These are phyloP conservation scores for Lampris incognitus DNA, from an alignment of 2,113 vertebrate species.

Conservation along the genomic window DNA sequence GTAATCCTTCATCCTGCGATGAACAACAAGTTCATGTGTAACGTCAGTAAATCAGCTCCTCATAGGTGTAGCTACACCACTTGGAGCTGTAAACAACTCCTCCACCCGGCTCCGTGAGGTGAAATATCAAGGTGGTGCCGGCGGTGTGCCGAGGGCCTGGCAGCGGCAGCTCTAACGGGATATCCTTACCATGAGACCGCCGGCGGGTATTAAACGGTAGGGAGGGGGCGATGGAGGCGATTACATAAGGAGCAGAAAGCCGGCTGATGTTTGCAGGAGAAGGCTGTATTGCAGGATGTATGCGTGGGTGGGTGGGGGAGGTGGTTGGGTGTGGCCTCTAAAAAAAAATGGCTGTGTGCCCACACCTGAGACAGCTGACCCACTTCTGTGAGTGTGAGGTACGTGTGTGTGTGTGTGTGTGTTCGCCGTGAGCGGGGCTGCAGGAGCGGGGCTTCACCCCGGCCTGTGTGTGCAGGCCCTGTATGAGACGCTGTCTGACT, in stretches of 20 bases:
- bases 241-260: constrained; percentile 53
- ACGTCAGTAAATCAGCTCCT: no score
- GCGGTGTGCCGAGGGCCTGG: not conserved
- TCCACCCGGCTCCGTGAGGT: not conserved
- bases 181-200: constrained; percentile 14
- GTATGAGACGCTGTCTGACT: constrained; percentile 43
- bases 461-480: constrained; percentile 49
- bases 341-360: constrained; percentile 59
- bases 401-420: constrained; percentile 24
- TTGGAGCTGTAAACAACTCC: no score
- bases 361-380: constrained; percentile 63
- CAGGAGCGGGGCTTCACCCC: constrained; percentile 35
- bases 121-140: constrained; percentile 2
- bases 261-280: constrained; percentile 38
- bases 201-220: constrained; percentile 19
- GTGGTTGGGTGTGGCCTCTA: constrained; percentile 59
- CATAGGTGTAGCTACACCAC: no score
- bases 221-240: constrained; percentile 31
- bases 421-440: constrained; percentile 54
- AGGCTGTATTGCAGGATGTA: constrained; percentile 38
- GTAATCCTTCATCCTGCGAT: no score
- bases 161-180: constrained; percentile 10
- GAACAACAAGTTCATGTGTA: no score
- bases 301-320: constrained; percentile 16
- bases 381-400: constrained; percentile 43